Conservation (phyloP, 2,797 vertebrate genomes). For the Hydrocynus forskahlii region DNA sequence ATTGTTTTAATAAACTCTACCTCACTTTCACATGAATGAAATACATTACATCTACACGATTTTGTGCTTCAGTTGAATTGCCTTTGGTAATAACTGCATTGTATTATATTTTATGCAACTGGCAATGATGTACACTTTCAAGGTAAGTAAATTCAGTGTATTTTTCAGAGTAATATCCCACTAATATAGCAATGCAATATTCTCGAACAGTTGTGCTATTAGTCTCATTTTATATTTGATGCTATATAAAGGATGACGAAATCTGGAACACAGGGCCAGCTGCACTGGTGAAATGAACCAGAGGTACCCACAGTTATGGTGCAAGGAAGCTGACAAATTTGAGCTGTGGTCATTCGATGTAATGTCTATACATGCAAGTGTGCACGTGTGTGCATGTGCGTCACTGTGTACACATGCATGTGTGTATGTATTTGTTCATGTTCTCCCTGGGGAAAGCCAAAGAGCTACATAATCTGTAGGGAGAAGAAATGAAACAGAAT, state of each 20-base stretch:
- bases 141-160: neutral
- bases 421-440: slow-evolving; percentile 8
- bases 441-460: slow-evolving; percentile 7
- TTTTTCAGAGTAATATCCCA: neutral
- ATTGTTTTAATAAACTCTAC: neutral
- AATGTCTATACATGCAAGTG: slow-evolving; percentile 40
- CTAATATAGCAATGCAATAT: neutral
- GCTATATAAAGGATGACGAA: slow-evolving; percentile 45
- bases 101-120: neutral
- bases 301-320: slow-evolving; percentile 36
- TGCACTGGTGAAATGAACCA: slow-evolving; percentile 49
- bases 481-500: slow-evolving; percentile 52
- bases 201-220: neutral
- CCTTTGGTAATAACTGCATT: neutral
- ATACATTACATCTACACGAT: neutral
- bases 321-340: slow-evolving; percentile 30
- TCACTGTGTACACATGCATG: slow-evolving; percentile 15
- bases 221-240: slow-evolving; percentile 45
- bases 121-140: neutral
- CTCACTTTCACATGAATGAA: neutral
- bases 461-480: slow-evolving; percentile 37
- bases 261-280: slow-evolving; percentile 44
- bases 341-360: slow-evolving; percentile 38
- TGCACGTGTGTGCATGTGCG: slow-evolving; percentile 33
- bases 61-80: neutral